These are phyloP conservation scores for Paedocypris sp. DNA, from an alignment of 2,113 vertebrate species.

Conservation along the genomic window DNA sequence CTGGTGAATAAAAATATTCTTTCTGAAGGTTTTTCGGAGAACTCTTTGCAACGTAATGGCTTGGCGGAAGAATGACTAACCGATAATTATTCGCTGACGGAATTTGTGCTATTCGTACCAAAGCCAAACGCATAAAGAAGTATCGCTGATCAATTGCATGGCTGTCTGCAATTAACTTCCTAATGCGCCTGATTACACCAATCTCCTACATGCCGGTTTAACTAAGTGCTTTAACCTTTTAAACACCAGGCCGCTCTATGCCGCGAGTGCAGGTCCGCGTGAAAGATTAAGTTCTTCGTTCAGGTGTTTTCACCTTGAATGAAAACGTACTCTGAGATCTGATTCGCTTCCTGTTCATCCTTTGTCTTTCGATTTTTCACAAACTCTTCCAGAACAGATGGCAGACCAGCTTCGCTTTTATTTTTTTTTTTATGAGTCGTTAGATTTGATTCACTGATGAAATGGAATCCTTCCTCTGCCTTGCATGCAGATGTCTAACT, in stretches of 20 bases:
- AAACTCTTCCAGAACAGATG: constrained; percentile 61
- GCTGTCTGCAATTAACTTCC: constrained; percentile 46
- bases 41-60: constrained; percentile 20
- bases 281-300: constrained; percentile 37
- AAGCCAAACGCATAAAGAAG: constrained; percentile 38
- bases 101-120: constrained; percentile 38
- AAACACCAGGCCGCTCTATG: constrained; percentile 9
- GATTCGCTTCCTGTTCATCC: constrained; percentile 11
- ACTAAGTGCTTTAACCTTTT: constrained; percentile 33
- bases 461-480: constrained; percentile 55
- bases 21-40: too few species aligned
- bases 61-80: constrained; percentile 49
- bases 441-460: constrained; percentile 67
- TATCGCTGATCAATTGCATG: constrained; percentile 44
- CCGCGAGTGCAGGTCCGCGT: constrained; percentile 35
- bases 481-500: constrained; percentile 54
- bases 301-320: constrained; percentile 33
- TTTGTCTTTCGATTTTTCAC: constrained; percentile 30
- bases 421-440: constrained; percentile 62
- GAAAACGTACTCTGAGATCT: constrained; percentile 29
- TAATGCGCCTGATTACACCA: constrained; percentile 40
- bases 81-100: constrained; percentile 49
- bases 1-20: too few species aligned
- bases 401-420: constrained; percentile 45
- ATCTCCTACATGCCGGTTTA: constrained; percentile 26